Percentiles rank a stretch among this genome's conserved stretches.
Evolutionary conservation across 2,888 invertebrate genomes (phyloP).

Genomic region (Eugnorisma glareosa): DNA sequence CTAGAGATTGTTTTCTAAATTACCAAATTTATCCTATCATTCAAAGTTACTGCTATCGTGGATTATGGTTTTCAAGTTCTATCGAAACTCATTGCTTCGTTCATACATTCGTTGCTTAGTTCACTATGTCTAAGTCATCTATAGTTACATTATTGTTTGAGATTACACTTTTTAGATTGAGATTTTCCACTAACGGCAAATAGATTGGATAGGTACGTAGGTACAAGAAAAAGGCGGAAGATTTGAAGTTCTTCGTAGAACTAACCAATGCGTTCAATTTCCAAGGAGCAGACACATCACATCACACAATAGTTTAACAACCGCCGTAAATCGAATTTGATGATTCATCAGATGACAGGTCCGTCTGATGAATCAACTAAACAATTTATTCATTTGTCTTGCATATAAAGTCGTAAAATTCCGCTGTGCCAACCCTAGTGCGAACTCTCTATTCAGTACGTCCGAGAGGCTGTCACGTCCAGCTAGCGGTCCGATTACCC

Average conservation of each 20-base stretch:
- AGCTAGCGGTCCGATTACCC: conserved; percentile 69
- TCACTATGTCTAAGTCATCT: background rate
- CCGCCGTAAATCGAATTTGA: background rate
- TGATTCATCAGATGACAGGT: background rate
- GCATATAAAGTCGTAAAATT: background rate
- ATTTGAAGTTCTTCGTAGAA: background rate
- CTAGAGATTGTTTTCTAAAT: background rate
- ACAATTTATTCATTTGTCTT: background rate
- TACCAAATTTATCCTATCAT: background rate
- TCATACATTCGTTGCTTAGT: no score
- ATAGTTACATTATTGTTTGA: background rate
- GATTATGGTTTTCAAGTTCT: background rate
- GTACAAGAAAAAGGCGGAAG: background rate
- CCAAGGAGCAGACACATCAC: background rate
- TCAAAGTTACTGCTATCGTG: background rate
- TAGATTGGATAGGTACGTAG: background rate
- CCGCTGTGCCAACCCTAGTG: conserved; percentile 72
- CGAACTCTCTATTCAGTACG: conserved; percentile 54
- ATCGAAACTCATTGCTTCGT: background rate
- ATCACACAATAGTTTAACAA: background rate
- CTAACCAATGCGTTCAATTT: background rate
- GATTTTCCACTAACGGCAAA: background rate
- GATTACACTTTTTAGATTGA: background rate
- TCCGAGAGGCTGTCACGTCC: conserved; percentile 82
- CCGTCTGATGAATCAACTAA: no score